phyloP scores from a whole-genome alignment of 2,113 vertebrate genomes.

The Drymodes brunneopygia region DNA sequence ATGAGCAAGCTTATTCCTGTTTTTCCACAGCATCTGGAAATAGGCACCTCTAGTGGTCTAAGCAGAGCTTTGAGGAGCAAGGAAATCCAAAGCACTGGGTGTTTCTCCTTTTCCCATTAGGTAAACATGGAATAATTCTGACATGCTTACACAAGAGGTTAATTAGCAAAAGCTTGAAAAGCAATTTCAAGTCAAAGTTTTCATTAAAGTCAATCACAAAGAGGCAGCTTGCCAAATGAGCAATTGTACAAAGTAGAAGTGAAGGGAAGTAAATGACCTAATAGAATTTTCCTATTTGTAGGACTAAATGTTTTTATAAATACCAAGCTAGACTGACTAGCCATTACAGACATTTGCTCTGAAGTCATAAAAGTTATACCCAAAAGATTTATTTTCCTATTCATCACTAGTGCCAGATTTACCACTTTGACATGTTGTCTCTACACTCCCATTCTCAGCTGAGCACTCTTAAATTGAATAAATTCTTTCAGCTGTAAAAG shows the following conservation, averaged over 20 bases:
- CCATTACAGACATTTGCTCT: neutral
- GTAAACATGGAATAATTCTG: neutral
- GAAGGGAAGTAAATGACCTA: conserved; percentile 31
- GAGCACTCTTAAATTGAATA: neutral
- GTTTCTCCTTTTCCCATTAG: neutral
- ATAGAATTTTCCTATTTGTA: conserved; percentile 18
- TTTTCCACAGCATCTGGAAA: neutral
- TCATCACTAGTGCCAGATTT: neutral
- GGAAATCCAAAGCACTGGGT: neutral
- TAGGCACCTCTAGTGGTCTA: neutral
- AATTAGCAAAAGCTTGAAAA: conserved; percentile 34
- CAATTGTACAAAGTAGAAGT: neutral
- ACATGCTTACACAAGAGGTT: neutral
- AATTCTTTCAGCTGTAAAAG: neutral
- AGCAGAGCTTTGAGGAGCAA: neutral
- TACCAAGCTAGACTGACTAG: neutral
- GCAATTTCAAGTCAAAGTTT: neutral
- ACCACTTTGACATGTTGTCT: neutral
- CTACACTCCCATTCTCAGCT: neutral
- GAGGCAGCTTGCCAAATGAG: conserved; percentile 17
- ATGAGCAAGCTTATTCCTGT: neutral
- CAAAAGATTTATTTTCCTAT: neutral
- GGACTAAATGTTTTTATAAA: conserved; percentile 19
- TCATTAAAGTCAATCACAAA: conserved; percentile 30
- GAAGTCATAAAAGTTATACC: neutral